These are phyloP conservation scores for Idaea straminata DNA, from an alignment of 2,888 invertebrate genomes.

Conservation along the genomic window DNA sequence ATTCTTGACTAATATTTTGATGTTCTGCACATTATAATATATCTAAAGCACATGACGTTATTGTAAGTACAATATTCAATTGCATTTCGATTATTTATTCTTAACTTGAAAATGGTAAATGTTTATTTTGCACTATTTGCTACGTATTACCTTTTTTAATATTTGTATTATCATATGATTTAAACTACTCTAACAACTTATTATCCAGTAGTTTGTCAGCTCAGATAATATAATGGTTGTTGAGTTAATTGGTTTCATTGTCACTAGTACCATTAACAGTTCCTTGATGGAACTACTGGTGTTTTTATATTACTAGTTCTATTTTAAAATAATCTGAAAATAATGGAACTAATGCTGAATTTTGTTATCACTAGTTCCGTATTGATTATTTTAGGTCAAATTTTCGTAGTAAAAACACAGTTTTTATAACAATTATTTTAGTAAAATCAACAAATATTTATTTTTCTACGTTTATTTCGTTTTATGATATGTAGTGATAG, in stretches of 20 bases:
- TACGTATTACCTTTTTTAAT: conserved; percentile 67
- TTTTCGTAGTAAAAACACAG: no score
- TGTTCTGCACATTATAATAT: conserved; percentile 22
- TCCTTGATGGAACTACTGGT: background rate
- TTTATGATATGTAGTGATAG: no score
- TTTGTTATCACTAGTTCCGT: no score
- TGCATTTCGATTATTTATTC: conserved; percentile 31
- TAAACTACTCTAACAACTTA: conserved; percentile 68
- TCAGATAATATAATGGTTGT: conserved; percentile 7
- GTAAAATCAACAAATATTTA: no score
- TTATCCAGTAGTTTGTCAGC: conserved; percentile 65
- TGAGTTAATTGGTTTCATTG: background rate
- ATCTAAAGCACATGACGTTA: conserved; percentile 22
- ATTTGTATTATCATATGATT: conserved; percentile 69
- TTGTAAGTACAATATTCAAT: conserved; percentile 30
- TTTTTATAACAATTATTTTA: no score
- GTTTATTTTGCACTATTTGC: conserved; percentile 44
- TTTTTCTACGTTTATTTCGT: no score
- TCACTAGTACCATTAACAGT: background rate
- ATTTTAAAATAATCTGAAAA: no score
- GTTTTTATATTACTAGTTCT: no score
- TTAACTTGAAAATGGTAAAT: conserved; percentile 20
- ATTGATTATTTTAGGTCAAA: no score
- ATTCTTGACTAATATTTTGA: conserved; percentile 10
- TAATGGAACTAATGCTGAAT: no score